phyloP scores from a whole-genome alignment of 2,113 vertebrate genomes.

The Cepphus grylle region DNA sequence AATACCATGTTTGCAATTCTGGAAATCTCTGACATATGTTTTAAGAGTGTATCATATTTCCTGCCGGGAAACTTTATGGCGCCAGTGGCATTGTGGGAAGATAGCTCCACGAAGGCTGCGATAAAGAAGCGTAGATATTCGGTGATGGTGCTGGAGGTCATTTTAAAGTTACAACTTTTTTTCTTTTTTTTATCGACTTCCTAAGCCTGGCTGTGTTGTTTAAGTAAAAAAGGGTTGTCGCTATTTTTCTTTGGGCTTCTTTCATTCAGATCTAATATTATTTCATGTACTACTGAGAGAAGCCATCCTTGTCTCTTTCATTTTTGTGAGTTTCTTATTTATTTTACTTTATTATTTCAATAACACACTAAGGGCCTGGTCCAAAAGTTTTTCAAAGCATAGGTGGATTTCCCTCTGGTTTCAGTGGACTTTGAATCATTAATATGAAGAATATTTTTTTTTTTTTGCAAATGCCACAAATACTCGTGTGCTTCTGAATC shows the following conservation, averaged over 20 bases:
- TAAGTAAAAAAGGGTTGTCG: not conserved
- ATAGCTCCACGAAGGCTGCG: not conserved
- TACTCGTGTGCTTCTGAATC: not conserved
- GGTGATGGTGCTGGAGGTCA: slow-evolving; percentile 27
- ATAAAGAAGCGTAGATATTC: slow-evolving; percentile 27
- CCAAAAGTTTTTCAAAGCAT: not conserved
- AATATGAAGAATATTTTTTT: not conserved
- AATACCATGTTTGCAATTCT: slow-evolving; percentile 52
- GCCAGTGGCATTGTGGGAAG: not conserved
- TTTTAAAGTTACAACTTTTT: slow-evolving; percentile 35
- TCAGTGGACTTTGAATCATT: not conserved
- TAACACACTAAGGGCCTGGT: not conserved
- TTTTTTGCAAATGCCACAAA: not conserved
- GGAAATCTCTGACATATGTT: slow-evolving; percentile 56
- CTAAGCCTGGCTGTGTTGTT: not conserved
- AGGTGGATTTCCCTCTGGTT: not conserved
- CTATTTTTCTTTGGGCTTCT: not conserved
- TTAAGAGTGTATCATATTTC: slow-evolving; percentile 59
- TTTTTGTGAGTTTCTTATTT: not conserved
- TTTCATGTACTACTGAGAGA: not conserved
- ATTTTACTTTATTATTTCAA: not conserved
- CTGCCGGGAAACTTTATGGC: slow-evolving; percentile 26
- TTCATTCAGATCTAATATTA: not conserved
- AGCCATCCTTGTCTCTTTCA: not conserved
- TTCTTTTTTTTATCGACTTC: not conserved